phyloP scores from a whole-genome alignment of 1,140 invertebrate species.

The Bacillus rossius region DNA sequence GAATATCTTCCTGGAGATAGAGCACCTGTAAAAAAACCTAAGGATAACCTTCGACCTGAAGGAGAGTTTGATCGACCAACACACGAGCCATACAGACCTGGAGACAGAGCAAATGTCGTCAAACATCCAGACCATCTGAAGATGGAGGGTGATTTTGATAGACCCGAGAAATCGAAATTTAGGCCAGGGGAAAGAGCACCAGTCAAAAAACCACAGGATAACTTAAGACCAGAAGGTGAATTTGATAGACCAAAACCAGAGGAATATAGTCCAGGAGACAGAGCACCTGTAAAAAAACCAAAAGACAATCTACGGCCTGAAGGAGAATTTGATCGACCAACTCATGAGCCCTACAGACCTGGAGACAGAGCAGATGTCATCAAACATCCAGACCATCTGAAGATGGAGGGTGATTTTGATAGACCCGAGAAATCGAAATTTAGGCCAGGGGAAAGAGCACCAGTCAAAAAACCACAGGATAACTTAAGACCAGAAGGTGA shows the following conservation, averaged over 20 bases:
- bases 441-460: slow-evolving; percentile 42
- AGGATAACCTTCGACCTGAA: slow-evolving; percentile 48
- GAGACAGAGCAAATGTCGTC: slow-evolving; percentile 17
- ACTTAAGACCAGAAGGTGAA: slow-evolving; percentile 58
- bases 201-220: slow-evolving; percentile 40
- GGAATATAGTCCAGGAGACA: slow-evolving; percentile 42
- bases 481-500: slow-evolving; percentile 53
- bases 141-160: slow-evolving; percentile 50
- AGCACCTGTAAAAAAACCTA: slow-evolving; percentile 42
- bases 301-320: slow-evolving; percentile 47
- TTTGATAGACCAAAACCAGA: slow-evolving; percentile 38
- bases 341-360: slow-evolving; percentile 30
- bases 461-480: slow-evolving; percentile 41
- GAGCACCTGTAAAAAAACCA: slow-evolving; percentile 51
- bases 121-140: slow-evolving; percentile 45
- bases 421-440: no score
- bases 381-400: slow-evolving; percentile 36
- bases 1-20: slow-evolving; percentile 21
- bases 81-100: slow-evolving; percentile 40
- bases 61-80: slow-evolving; percentile 45
- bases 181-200: slow-evolving; percentile 20
- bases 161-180: slow-evolving; percentile 49
- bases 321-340: slow-evolving; percentile 43
- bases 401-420: slow-evolving; percentile 24
- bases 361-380: slow-evolving; percentile 45